phyloP scores from a whole-genome alignment of 2,888 invertebrate genomes.

The Acronicta aceris region DNA sequence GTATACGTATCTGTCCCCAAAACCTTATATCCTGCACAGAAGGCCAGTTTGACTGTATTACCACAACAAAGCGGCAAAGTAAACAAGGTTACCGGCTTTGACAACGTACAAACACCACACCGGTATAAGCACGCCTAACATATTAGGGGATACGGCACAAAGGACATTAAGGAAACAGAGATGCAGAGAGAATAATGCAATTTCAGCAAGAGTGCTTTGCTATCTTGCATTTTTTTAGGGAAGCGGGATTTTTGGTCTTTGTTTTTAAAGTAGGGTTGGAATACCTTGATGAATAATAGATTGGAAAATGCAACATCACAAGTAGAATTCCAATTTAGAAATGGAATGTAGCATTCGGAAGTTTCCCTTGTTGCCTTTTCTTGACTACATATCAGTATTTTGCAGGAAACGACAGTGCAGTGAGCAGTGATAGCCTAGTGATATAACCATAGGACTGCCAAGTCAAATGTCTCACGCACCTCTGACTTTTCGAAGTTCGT shows the following conservation, averaged over 20 bases:
- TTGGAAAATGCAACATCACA: too few species aligned
- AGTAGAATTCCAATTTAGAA: too few species aligned
- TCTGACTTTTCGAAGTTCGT: too few species aligned
- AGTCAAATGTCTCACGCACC: too few species aligned
- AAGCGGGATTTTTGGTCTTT: background rate
- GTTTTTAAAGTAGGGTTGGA: background rate
- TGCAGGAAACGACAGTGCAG: too few species aligned
- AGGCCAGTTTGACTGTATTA: slow-evolving; percentile 17
- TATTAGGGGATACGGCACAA: slow-evolving; percentile 15
- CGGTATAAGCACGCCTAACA: slow-evolving; percentile 6
- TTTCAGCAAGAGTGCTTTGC: background rate
- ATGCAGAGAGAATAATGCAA: background rate
- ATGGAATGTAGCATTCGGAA: too few species aligned
- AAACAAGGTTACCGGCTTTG: slow-evolving; percentile 28
- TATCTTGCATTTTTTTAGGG: background rate
- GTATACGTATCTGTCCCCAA: slow-evolving; percentile 3
- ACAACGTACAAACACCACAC: slow-evolving; percentile 7
- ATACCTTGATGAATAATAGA: too few species aligned
- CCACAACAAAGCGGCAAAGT: slow-evolving; percentile 35
- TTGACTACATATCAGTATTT: too few species aligned
- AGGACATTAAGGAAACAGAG: slow-evolving; percentile 6
- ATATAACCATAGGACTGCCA: too few species aligned
- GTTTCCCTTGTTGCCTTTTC: too few species aligned
- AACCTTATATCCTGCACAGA: background rate
- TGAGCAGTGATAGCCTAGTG: too few species aligned